Percentiles rank a stretch among this genome's conserved stretches.
These are phyloP conservation scores for Gasterosteus aculeatus DNA, from an alignment of 2,113 vertebrate genomes.

Conservation along the genomic window DNA sequence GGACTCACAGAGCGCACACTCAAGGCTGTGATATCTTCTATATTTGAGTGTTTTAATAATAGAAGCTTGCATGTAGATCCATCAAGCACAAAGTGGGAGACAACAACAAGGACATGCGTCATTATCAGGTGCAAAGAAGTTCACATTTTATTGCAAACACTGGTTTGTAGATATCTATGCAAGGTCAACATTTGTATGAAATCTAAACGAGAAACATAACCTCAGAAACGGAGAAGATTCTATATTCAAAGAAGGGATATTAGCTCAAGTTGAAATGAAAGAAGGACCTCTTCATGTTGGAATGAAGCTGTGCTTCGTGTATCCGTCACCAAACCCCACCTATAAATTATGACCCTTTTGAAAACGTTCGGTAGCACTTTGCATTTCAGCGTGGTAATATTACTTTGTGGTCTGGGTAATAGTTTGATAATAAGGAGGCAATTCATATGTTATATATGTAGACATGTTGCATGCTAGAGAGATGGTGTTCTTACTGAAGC, in stretches of 20 bases:
- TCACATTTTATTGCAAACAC: not conserved
- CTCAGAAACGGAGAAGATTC: not conserved
- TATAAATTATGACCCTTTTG: not conserved
- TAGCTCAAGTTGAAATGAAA: constrained; percentile 1
- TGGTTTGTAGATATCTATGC: not conserved
- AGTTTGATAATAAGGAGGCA: not conserved
- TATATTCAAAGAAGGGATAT: not conserved
- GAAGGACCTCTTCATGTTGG: not conserved
- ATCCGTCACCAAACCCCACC: not conserved
- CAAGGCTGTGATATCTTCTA: not conserved
- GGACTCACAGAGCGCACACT: not conserved
- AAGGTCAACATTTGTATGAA: not conserved
- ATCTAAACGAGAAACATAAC: not conserved
- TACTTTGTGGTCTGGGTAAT: not conserved
- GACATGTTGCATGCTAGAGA: no score
- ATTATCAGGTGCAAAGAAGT: not conserved
- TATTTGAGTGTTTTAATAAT: not conserved
- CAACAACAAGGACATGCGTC: not conserved
- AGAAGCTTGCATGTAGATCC: not conserved
- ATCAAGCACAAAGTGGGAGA: not conserved
- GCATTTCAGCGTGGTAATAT: not conserved
- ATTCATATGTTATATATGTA: no score
- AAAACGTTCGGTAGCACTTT: not conserved
- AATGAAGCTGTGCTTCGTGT: not conserved
- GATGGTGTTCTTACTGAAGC: no score